Evolutionary conservation across 2,797 vertebrate species (phyloP), one percentile per base, ranked within the genome.

Genomic region (Sebastes itinus): DNA sequence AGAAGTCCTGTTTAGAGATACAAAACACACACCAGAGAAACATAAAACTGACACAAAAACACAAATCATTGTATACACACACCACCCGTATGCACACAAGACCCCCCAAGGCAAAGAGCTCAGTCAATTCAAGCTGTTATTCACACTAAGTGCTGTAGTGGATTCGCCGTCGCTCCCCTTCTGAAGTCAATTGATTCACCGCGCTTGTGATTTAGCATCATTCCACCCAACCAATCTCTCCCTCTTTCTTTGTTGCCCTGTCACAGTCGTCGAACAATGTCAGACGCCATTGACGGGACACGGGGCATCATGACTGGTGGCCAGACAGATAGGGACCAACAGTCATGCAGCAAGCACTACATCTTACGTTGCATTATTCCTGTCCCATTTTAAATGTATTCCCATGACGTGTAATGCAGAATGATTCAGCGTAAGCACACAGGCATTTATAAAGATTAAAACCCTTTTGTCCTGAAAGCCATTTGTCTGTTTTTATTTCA

Each of bases 51-150:
- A 67, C 42, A 72, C 22, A 68, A 52, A 73, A 78, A 67, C 14
- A 62, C 20, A 78, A 67, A 81, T 68, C 52, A 64, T 1, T 27
- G 33, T 20, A 71, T 25, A 62, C 55, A 81, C 56, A 46, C 59
- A 33, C 14, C 30, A 25, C 49, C 66, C 22, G 46, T 49, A 67
- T 18, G 12, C 52, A 62, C n/a, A 63, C 23, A 64, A 20, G 35
- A 56, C 13, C 72, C 78, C 46, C 72, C 18, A 68, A 73, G 75
- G 78, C 85, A 72, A 84, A 77, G 42, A 78, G 73, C 72, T 87
- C 75, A 78, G 85, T 91, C 90, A 88, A 77, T 87, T 83, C 64
- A 60, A 76, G 77, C 87, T 89, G 78, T 84, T 86, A 86, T 80
- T 82, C 68, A 78, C 82, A 83, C 68, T 87, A 92, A 91, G 72